A percentile compares a stretch with the other conserved stretches of the same genome.
Evolutionary conservation across 2,888 invertebrate species (phyloP).

Genomic region (Tethea ocularis): DNA sequence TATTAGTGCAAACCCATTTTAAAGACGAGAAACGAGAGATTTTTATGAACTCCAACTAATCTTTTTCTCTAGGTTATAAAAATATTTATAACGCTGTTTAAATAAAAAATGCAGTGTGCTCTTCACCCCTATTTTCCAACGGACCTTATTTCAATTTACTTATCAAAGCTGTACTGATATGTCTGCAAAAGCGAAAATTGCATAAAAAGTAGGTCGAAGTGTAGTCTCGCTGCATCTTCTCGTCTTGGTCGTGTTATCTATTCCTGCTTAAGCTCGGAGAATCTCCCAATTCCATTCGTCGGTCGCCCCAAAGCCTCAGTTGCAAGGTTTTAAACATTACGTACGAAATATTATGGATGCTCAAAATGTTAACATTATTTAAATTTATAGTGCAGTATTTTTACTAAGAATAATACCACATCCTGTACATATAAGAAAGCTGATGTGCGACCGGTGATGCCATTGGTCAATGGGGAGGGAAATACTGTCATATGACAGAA

Average conservation of each 20-base stretch:
- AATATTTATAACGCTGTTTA: not conserved
- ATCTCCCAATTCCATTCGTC: conserved; percentile 37
- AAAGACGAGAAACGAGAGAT: too few species aligned
- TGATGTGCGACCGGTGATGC: too few species aligned
- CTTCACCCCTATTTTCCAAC: not conserved
- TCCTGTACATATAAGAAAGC: too few species aligned
- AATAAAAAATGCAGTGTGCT: not conserved
- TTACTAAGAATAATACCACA: too few species aligned
- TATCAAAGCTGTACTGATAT: conserved; percentile 15
- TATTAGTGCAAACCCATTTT: too few species aligned
- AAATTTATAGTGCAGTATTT: too few species aligned
- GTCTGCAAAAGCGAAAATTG: conserved; percentile 20
- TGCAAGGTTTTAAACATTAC: conserved; percentile 24
- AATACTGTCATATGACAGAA: too few species aligned
- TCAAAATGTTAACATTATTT: too few species aligned
- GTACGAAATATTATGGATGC: not conserved
- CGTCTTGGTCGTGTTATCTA: conserved; percentile 26
- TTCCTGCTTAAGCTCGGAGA: conserved; percentile 25
- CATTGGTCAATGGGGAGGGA: too few species aligned
- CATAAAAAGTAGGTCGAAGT: conserved; percentile 19
- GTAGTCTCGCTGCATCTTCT: conserved; percentile 15
- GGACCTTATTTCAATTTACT: conserved; percentile 18
- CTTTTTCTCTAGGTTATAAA: not conserved
- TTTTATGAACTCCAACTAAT: not conserved
- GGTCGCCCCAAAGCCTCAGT: conserved; percentile 30